Evolutionary conservation across 2,888 invertebrate genomes (phyloP), one percentile per base, ranked within the genome.

Genomic region (Sepiola atlantica): DNA sequence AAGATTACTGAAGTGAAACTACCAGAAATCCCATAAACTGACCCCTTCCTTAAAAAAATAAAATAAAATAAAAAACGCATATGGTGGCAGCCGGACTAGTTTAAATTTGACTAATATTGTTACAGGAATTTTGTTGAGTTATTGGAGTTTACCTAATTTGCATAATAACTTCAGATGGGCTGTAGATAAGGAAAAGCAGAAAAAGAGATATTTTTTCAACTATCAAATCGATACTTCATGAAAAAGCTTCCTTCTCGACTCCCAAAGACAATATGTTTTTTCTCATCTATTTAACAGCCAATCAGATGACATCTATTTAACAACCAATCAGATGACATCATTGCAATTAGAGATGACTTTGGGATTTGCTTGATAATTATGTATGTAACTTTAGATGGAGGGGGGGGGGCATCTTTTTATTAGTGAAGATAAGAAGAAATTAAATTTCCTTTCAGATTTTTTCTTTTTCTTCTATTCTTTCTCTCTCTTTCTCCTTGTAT

Each of bases 331-430:
- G 77, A 77, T n/a, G 77, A 28, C n/a, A 77, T 21, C 24, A 24
- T 77, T 77, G 28, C 12, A 77, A 77, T 77, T 12, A 77, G 24
- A 14, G 28, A 24, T 77, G 77, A 77, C 77, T 77, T 77, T 77
- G 77, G 77, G n/a, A 77, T 77, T 24, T 77, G 77, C n/a, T 77
- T 77, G 77, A 77, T 77, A 77, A 77, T n/a, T 77, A n/a, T 77
- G 24, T 28, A 77, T 77, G n/a, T n/a, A 77, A 77, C n/a, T 77
- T 77, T 21, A n/a, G 28, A 77, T 77, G n/a, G 32, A 12, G 21
- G 24, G 28, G 24, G 0, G 24, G 45, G 45, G 45, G 45, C 2
- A 2, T 4, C 8, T 8, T 45, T 45, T 28, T 61, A 24, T 61
- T 24, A 24, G 24, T 61, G 61, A 61, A 77, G 77, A 32, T 77